A percentile compares a stretch with the other conserved stretches of the same genome.
These are phyloP conservation scores for Phengaris alcon DNA, from an alignment of 2,888 invertebrate species.

Conservation along the genomic window DNA sequence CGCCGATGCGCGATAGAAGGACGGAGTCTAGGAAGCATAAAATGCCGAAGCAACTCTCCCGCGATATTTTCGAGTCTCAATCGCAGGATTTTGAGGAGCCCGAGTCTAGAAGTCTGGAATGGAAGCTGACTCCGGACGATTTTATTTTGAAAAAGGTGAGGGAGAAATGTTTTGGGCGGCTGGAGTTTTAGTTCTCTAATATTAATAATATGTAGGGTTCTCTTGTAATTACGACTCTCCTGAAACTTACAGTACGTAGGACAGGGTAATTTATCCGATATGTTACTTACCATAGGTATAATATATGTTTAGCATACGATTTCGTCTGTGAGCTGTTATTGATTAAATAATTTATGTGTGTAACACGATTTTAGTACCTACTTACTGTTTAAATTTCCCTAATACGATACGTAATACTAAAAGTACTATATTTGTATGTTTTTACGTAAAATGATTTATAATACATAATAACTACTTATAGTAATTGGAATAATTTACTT, in stretches of 20 bases:
- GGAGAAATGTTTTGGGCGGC: constrained; percentile 62
- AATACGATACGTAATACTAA: constrained; percentile 8
- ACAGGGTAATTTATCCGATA: constrained; percentile 57
- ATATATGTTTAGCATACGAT: constrained; percentile 6
- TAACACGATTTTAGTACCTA: constrained; percentile 4
- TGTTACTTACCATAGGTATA: background rate
- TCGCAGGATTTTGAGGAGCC: constrained; percentile 58
- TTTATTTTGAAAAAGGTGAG: constrained; percentile 59
- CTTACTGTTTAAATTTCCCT: constrained; percentile 12
- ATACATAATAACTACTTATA: background rate
- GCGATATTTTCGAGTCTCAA: constrained; percentile 67
- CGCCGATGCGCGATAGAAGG: constrained; percentile 46
- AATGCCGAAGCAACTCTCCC: constrained; percentile 52
- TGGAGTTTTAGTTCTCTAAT: constrained; percentile 49
- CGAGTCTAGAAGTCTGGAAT: constrained; percentile 50
- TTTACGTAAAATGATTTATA: background rate
- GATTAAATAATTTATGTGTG: constrained; percentile 17
- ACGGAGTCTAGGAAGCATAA: constrained; percentile 40
- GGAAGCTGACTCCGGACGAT: constrained; percentile 63
- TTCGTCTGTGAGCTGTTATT: constrained; percentile 3
- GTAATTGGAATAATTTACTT: background rate
- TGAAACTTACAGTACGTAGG: constrained; percentile 58
- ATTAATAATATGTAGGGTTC: constrained; percentile 41
- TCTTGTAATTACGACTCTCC: constrained; percentile 34
- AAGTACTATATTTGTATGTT: constrained; percentile 26